Percentiles rank a stretch among this genome's conserved stretches.
Conservation (phyloP, 2,797 vertebrate species). For the Eremophila alpestris region DNA sequence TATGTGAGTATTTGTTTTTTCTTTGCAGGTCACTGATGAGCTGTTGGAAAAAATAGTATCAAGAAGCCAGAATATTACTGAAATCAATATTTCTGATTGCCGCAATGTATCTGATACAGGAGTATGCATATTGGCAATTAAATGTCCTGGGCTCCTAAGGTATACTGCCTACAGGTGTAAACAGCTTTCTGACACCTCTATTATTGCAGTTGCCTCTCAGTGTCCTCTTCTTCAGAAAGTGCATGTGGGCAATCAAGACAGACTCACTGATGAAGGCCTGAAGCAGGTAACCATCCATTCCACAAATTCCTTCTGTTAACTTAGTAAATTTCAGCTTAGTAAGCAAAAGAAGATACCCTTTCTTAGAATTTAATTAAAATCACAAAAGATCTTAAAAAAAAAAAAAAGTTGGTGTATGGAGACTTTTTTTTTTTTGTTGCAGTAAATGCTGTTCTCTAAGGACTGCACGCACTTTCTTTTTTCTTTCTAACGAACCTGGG, state of each 20-base stretch:
- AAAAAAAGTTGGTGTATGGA: background rate
- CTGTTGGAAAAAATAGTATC: conserved; percentile 94
- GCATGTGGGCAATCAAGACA: conserved; percentile 98
- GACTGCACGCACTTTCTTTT: background rate
- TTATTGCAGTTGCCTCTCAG: conserved; percentile 88
- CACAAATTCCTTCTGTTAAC: background rate
- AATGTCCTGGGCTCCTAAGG: conserved; percentile 90
- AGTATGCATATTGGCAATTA: conserved; percentile 89
- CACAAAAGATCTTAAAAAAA: background rate
- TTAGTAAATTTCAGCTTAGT: background rate
- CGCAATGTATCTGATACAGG: conserved; percentile 92
- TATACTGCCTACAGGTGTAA: conserved; percentile 98
- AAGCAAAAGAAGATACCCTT: background rate
- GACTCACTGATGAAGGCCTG: conserved; percentile 90
- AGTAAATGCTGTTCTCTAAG: background rate
- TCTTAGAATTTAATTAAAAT: background rate
- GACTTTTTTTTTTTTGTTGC: background rate
- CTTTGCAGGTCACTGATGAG: conserved; percentile 90
- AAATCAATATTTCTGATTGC: conserved; percentile 98
- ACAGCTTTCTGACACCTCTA: conserved; percentile 92
- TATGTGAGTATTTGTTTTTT: background rate
- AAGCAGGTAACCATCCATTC: conserved; percentile 84
- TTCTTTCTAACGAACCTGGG: background rate
- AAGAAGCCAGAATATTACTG: conserved; percentile 94
- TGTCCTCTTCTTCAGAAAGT: conserved; percentile 95